Evolutionary conservation across 2,113 vertebrate species (phyloP).

Genomic region (Corythaixoides concolor): DNA sequence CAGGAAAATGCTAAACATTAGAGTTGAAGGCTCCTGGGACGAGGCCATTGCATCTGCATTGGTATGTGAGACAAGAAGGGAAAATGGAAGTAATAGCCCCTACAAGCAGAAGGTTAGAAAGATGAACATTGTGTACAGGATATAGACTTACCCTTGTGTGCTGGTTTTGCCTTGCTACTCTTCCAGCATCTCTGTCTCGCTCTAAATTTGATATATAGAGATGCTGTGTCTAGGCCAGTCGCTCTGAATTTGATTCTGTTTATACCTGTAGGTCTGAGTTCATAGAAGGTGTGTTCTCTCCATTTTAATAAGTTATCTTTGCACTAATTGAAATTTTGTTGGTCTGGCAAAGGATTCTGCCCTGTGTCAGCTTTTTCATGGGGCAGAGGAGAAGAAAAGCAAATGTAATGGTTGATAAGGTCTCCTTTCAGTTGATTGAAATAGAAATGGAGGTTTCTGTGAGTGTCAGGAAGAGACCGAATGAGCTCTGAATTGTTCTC

Average conservation of each 20-base stretch:
- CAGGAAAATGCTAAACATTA: background rate
- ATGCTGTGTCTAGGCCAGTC: background rate
- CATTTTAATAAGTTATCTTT: background rate
- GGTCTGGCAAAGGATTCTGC: background rate
- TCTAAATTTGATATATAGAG: background rate
- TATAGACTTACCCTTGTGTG: background rate
- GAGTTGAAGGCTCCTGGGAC: background rate
- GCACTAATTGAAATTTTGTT: background rate
- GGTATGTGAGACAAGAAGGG: background rate
- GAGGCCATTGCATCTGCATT: background rate
- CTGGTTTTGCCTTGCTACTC: background rate
- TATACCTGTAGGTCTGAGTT: background rate
- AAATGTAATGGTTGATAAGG: background rate
- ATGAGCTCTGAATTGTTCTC: background rate
- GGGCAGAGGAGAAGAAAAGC: background rate
- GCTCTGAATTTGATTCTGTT: background rate
- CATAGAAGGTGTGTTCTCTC: background rate
- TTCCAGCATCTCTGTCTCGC: background rate
- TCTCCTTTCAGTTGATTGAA: background rate
- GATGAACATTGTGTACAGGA: background rate
- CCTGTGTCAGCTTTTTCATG: background rate
- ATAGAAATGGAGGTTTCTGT: background rate
- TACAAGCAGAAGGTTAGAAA: background rate
- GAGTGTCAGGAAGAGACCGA: background rate
- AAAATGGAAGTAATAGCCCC: background rate